Conservation (phyloP, 2,797 vertebrate species). For the Mycteria americana region DNA sequence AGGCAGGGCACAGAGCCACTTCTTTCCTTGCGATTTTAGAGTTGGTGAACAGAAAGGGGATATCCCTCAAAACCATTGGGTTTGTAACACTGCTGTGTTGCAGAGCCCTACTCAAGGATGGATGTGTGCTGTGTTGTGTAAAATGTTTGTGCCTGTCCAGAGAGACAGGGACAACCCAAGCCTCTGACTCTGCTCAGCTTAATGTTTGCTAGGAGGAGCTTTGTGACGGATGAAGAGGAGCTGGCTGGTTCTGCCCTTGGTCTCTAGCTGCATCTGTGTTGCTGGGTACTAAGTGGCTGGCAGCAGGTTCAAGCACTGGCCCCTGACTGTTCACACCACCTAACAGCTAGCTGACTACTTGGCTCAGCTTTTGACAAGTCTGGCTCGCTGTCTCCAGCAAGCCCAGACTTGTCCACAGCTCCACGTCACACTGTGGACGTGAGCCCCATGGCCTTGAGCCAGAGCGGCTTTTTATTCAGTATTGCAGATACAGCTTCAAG, state of each 20-base stretch:
- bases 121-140: neutral
- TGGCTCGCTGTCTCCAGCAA: neutral
- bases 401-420: neutral
- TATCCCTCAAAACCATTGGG: neutral
- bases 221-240: neutral
- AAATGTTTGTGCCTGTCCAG: neutral
- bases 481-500: neutral
- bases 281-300: neutral
- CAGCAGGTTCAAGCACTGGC: neutral
- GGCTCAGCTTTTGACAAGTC: neutral
- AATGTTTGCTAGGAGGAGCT: neutral
- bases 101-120: neutral
- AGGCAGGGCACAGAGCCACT: neutral
- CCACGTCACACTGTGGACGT: rapidly evolving
- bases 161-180: neutral
- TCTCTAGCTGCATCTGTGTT: neutral
- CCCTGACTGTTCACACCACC: rapidly evolving
- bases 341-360: neutral
- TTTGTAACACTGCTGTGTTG: neutral
- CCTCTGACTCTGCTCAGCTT: neutral
- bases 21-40: neutral
- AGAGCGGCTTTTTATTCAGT: neutral
- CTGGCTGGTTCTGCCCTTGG: neutral
- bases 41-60: neutral
- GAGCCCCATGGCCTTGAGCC: neutral